Percentiles rank a stretch among this genome's conserved stretches.
phyloP scores from a whole-genome alignment of 2,113 vertebrate genomes.

The Anarhynchus alexandrinus region DNA sequence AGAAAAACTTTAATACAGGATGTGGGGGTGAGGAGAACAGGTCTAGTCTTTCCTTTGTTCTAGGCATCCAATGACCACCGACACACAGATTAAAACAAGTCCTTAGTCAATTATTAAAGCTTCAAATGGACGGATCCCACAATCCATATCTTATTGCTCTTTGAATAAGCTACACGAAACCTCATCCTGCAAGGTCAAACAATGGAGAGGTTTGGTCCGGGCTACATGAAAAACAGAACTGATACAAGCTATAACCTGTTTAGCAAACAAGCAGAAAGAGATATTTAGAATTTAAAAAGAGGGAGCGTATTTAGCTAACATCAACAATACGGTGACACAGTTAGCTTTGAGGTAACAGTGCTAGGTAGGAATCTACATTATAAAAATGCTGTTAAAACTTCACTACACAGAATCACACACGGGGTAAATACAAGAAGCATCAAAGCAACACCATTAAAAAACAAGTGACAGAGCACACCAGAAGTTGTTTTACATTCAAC shows the following conservation, averaged over 20 bases:
- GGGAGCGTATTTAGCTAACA: neutral
- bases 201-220: neutral
- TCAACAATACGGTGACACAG: neutral
- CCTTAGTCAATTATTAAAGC: neutral
- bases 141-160: neutral
- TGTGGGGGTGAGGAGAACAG: neutral
- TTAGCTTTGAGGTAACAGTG: neutral
- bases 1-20: neutral
- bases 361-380: rapidly evolving
- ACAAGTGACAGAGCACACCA: neutral
- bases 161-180: neutral
- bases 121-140: neutral
- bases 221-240: neutral
- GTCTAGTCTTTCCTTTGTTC: neutral
- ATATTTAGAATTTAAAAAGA: neutral
- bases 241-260: neutral
- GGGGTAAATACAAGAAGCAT: neutral
- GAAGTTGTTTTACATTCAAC: neutral
- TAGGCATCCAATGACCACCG: neutral
- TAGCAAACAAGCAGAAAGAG: neutral
- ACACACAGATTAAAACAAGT: neutral
- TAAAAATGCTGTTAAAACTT: neutral
- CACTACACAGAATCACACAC: neutral
- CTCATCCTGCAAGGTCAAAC: neutral
- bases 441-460: neutral